Evolutionary conservation across 2,888 invertebrate species (phyloP).

Genomic region (Hipparchia sbordonii): DNA sequence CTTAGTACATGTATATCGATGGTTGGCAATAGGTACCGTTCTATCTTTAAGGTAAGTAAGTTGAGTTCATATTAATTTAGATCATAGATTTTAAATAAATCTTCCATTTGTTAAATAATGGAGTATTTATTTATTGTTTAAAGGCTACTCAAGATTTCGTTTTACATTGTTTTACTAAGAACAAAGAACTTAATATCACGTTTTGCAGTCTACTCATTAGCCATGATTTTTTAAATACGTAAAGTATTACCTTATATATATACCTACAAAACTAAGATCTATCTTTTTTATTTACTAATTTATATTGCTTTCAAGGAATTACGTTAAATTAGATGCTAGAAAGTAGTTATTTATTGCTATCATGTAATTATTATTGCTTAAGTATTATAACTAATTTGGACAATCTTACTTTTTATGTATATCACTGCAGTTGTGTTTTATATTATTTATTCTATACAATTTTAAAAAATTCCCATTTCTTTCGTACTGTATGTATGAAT

Average conservation of each 20-base stretch:
- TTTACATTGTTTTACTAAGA: constrained; percentile 11
- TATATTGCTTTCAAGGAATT: constrained; percentile 55
- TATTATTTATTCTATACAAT: constrained; percentile 40
- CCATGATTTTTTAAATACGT: constrained; percentile 42
- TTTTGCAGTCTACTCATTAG: constrained; percentile 69
- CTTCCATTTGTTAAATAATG: neutral
- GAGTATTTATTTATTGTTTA: constrained; percentile 6
- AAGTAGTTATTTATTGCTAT: constrained; percentile 39
- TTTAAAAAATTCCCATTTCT: constrained; percentile 25
- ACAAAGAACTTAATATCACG: constrained; percentile 22
- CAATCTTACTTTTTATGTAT: constrained; percentile 54
- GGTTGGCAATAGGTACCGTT: neutral
- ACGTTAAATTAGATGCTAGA: constrained; percentile 45
- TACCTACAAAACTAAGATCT: constrained; percentile 29
- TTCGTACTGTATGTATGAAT: constrained; percentile 10
- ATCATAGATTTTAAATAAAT: neutral
- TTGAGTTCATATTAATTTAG: neutral
- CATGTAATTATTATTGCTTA: constrained; percentile 52
- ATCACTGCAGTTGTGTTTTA: constrained; percentile 55
- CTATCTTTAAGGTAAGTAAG: neutral
- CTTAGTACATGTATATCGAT: too few species aligned
- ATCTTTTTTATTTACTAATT: constrained; percentile 48
- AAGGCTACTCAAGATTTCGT: neutral
- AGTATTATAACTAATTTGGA: constrained; percentile 69
- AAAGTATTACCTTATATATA: constrained; percentile 23